Base-by-base conservation (phyloP, 2,797 vertebrate species). In the Melanogrammus aeglefinus region DNA sequence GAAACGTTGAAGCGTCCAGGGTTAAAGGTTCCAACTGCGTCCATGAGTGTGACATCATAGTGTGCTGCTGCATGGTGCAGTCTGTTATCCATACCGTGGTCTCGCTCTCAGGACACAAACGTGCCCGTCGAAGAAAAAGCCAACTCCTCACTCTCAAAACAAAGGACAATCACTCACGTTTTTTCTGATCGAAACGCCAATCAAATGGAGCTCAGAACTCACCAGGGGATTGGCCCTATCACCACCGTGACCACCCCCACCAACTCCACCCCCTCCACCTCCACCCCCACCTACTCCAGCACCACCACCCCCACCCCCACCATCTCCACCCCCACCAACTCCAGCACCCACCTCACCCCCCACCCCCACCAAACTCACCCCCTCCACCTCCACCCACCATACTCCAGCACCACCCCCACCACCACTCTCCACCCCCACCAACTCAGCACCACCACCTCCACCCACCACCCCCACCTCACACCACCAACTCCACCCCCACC, bases 141-240 rank as follows among this genome's bases (percentile, higher is more conserved):
- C 27, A 80, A 83, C 88, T 88, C 78, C 75, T 75, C 80, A 41
- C 80, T 84, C 83, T 82, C 90, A 83, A 85, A 83, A 90, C 91
- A 80, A 80, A 89, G 80, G 86, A 27, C 63, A 27, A 10, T 69
- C 57, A 10, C n/a, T 69, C 63, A 27, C 84, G 77, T 76, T 89
- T 83, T 74, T 88, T 89, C 84, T 88, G 88, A 87, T 90, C 88
- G 89, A 90, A 90, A 86, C 63, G 85, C 88, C 91, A 84, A 85
- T 93, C 91, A 92, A 90, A 87, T 83, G 83, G 84, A 83, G 82
- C 75, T 89, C 74, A 35, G 84, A 31, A 74, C 89, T 81, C 88
- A 78, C 85, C 21, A n/a, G 63, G 88, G 83, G 87, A 91, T 90
- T 85, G 87, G 82, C 85, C 79, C 31, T 4, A 33, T 33, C 31